These are phyloP conservation scores for Cyphomyrus discorhynchus DNA, from an alignment of 2,113 vertebrate species.

Conservation along the genomic window DNA sequence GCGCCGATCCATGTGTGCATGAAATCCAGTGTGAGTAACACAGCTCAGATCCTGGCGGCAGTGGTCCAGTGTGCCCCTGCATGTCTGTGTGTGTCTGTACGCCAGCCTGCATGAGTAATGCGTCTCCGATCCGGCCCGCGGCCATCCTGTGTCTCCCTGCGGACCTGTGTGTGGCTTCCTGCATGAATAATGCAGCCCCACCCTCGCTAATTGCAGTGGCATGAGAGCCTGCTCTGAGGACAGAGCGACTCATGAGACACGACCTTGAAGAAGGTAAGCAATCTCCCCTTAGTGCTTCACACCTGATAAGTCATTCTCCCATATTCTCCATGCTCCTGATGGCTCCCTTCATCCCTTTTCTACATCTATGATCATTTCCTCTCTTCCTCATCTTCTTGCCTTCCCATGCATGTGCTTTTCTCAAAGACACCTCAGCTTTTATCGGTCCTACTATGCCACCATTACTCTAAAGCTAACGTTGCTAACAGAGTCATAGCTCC, in stretches of 20 bases:
- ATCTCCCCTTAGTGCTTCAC: neutral
- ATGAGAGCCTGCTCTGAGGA: neutral
- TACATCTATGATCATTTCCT: neutral
- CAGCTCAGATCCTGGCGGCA: neutral
- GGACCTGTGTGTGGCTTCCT: neutral
- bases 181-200: slow-evolving; percentile 3
- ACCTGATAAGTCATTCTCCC: neutral
- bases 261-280: slow-evolving; percentile 7
- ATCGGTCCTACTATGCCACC: neutral
- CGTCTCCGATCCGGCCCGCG: neutral
- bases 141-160: neutral
- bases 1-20: too few relatives aligned
- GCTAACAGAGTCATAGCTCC: neutral
- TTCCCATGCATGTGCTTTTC: neutral
- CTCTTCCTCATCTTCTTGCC: neutral
- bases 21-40: neutral
- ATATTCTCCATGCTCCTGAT: neutral
- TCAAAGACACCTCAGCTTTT: neutral
- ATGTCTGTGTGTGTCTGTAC: neutral
- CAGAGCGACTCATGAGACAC: neutral
- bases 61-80: neutral
- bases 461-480: neutral
- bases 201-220: neutral
- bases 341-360: neutral
- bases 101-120: neutral